phyloP scores from a whole-genome alignment of 2,113 vertebrate species.

The Nesogale talazaci region DNA sequence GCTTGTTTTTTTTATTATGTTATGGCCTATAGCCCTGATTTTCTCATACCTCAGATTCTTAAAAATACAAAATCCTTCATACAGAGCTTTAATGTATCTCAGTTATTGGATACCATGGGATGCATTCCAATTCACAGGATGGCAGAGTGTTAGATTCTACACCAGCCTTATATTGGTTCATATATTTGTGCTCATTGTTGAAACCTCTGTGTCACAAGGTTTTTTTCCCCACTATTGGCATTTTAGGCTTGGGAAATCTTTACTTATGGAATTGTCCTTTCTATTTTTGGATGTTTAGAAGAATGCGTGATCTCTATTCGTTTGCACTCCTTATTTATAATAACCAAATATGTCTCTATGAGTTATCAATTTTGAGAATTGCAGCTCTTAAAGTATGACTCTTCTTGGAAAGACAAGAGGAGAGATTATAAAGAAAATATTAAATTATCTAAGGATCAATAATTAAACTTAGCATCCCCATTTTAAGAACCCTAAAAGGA shows the following conservation, averaged over 20 bases:
- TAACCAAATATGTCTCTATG: neutral
- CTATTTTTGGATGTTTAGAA: neutral
- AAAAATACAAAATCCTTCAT: too few species aligned
- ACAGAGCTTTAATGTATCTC: too few species aligned
- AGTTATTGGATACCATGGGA: too few species aligned
- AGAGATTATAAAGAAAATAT: neutral
- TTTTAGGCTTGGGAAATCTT: neutral
- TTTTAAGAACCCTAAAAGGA: too few species aligned
- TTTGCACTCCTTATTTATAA: neutral
- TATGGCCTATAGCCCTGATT: too few species aligned
- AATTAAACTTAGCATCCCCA: too few species aligned
- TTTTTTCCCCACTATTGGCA: neutral
- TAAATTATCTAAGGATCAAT: neutral
- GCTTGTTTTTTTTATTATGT: too few species aligned
- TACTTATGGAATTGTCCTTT: neutral
- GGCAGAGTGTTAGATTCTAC: too few species aligned
- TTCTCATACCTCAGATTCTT: too few species aligned
- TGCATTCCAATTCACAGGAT: too few species aligned
- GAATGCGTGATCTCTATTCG: neutral
- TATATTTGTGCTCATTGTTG: too few species aligned
- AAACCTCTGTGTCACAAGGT: neutral
- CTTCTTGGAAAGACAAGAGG: neutral
- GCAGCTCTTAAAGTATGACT: neutral
- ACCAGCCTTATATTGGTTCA: too few species aligned
- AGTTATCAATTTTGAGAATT: neutral